phyloP scores from a whole-genome alignment of 1,140 invertebrate genomes.

The Atta colombica region DNA sequence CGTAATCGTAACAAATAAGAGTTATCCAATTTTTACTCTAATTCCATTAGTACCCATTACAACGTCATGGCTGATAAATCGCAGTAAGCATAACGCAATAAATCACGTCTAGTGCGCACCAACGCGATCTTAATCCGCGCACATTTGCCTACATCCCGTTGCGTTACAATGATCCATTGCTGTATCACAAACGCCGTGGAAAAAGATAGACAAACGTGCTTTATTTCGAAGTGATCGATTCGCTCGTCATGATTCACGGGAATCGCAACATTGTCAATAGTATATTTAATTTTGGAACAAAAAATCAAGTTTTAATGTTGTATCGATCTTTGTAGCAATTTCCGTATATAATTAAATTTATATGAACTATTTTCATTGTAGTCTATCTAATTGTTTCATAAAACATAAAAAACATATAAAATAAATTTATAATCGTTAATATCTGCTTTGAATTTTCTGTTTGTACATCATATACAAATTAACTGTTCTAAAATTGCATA shows the following conservation, averaged over 20 bases:
- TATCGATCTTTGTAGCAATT: background rate
- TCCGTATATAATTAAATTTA: background rate
- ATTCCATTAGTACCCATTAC: slow-evolving; percentile 58
- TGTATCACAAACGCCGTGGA: background rate
- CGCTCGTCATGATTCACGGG: slow-evolving; percentile 51
- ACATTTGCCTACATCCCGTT: slow-evolving; percentile 59
- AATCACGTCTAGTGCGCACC: slow-evolving; percentile 59
- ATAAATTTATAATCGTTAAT: background rate
- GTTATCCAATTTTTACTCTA: slow-evolving; percentile 40
- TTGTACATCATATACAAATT: background rate
- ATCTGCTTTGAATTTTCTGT: background rate
- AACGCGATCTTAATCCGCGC: slow-evolving; percentile 67
- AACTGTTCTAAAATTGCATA: background rate
- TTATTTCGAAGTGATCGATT: slow-evolving; percentile 65
- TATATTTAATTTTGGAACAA: background rate
- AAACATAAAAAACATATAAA: background rate
- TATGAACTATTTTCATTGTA: background rate
- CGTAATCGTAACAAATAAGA: slow-evolving; percentile 40
- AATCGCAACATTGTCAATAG: slow-evolving; percentile 41
- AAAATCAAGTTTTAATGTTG: background rate
- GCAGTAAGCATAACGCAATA: slow-evolving; percentile 54
- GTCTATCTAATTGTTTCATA: background rate
- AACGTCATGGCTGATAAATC: slow-evolving; percentile 60
- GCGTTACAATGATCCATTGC: slow-evolving; percentile 60
- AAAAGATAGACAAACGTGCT: slow-evolving; percentile 60